phyloP scores from a whole-genome alignment of 2,113 vertebrate species.

The Porphyrio hochstetteri region DNA sequence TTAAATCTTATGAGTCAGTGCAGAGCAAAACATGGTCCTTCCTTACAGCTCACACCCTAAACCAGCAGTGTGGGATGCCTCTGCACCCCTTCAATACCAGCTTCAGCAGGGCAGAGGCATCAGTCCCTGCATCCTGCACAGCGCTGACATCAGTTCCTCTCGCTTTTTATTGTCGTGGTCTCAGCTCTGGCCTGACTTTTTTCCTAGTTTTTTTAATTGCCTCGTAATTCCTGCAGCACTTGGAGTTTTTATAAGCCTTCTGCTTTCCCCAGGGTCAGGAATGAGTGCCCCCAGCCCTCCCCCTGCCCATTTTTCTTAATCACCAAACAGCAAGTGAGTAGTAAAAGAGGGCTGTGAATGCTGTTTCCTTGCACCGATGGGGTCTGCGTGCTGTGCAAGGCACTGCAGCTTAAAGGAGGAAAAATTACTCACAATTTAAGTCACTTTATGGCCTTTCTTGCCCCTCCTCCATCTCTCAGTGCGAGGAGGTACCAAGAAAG shows the following conservation, averaged over 20 bases:
- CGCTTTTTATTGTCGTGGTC: background rate
- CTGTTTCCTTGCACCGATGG: background rate
- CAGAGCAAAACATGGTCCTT: background rate
- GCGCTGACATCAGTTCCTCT: conserved; percentile 42
- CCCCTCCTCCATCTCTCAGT: background rate
- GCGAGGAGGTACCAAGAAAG: background rate
- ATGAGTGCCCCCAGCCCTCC: background rate
- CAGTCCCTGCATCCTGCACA: background rate
- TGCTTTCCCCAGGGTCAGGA: conserved; percentile 26
- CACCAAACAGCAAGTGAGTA: background rate
- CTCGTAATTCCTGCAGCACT: conserved; percentile 52
- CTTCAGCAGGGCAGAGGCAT: background rate
- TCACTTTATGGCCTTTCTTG: background rate
- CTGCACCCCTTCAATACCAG: background rate
- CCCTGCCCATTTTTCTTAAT: background rate
- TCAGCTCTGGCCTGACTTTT: background rate
- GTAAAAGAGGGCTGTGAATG: background rate
- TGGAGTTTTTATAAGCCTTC: conserved; percentile 36
- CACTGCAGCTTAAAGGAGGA: background rate
- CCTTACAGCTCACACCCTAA: background rate
- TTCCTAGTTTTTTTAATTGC: conserved; percentile 43
- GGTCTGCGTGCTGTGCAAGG: background rate
- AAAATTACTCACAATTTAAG: background rate
- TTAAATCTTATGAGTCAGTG: background rate
- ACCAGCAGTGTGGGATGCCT: background rate